phyloP scores from a whole-genome alignment of 2,888 invertebrate genomes.

The Parthenolecanium corni region DNA sequence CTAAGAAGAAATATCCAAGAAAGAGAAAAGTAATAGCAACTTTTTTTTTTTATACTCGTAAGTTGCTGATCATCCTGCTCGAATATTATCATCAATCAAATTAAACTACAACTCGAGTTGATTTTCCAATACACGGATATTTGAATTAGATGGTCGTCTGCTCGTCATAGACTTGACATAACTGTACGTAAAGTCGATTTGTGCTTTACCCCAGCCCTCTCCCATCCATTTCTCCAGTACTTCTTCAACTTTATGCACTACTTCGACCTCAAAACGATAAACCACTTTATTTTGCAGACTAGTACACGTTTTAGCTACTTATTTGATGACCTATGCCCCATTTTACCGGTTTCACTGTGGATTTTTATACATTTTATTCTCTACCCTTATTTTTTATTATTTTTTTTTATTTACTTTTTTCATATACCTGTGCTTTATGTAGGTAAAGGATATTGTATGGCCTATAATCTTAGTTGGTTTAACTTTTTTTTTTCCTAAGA shows the following conservation, averaged over 20 bases:
- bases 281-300: not conserved
- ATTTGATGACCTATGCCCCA: not conserved
- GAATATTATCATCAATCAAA: slow-evolving; percentile 28
- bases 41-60: slow-evolving; percentile 13
- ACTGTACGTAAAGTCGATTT: slow-evolving; percentile 12
- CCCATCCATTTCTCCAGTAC: not conserved
- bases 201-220: too few relatives aligned
- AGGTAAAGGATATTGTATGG: too few relatives aligned
- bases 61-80: slow-evolving; percentile 22
- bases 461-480: too few relatives aligned
- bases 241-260: not conserved
- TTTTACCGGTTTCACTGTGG: not conserved
- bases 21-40: slow-evolving; percentile 21
- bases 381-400: too few relatives aligned
- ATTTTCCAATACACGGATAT: slow-evolving; percentile 20
- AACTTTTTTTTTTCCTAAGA: too few relatives aligned
- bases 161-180: slow-evolving; percentile 22
- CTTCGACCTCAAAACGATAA: slow-evolving; percentile 3
- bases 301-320: too few relatives aligned
- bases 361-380: too few relatives aligned
- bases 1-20: slow-evolving; percentile 1
- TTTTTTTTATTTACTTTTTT: too few relatives aligned
- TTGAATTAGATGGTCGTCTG: slow-evolving; percentile 20
- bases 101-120: slow-evolving; percentile 19
- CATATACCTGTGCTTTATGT: too few relatives aligned